Evolutionary conservation across 2,113 vertebrate species (phyloP).

Genomic region (Chloropsis cyanopogon): DNA sequence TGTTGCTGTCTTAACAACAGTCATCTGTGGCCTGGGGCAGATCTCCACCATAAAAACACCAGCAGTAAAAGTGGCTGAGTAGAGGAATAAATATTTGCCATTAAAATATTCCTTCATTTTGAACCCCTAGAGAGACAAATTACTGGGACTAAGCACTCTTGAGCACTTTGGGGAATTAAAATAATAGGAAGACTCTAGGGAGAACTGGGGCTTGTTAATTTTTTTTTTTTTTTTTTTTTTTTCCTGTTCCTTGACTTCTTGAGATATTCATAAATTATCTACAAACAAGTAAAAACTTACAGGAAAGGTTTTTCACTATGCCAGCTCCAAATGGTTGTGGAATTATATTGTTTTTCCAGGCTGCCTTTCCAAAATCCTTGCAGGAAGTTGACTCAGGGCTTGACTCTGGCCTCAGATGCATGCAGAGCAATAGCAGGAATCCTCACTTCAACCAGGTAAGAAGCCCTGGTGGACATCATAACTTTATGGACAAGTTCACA

Average conservation of each 20-base stretch:
- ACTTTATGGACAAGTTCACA: background rate
- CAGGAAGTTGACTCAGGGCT: constrained; percentile 60
- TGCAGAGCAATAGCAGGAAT: background rate
- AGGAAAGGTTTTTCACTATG: constrained; percentile 48
- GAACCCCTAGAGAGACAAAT: constrained; percentile 15
- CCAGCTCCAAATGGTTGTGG: constrained; percentile 41
- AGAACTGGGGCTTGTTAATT: background rate
- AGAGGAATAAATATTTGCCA: constrained; percentile 16
- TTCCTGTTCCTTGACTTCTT: constrained; percentile 13
- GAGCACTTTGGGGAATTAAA: constrained; percentile 13
- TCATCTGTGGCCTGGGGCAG: constrained; percentile 41
- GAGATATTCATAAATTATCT: constrained; percentile 58
- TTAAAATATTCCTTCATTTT: constrained; percentile 29
- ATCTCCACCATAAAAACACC: constrained; percentile 32
- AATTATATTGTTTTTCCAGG: constrained; percentile 61
- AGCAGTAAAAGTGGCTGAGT: constrained; percentile 20
- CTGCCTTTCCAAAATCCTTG: constrained; percentile 47
- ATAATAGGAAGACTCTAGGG: background rate
- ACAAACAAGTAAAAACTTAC: constrained; percentile 50
- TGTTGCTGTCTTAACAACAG: constrained; percentile 35
- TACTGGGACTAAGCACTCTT: background rate
- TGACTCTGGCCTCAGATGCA: background rate
- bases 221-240: background rate
- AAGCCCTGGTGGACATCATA: background rate
- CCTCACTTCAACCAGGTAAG: constrained; percentile 2